Conservation (phyloP, 2,888 invertebrate species). For the Drosophila setosimentum region DNA sequence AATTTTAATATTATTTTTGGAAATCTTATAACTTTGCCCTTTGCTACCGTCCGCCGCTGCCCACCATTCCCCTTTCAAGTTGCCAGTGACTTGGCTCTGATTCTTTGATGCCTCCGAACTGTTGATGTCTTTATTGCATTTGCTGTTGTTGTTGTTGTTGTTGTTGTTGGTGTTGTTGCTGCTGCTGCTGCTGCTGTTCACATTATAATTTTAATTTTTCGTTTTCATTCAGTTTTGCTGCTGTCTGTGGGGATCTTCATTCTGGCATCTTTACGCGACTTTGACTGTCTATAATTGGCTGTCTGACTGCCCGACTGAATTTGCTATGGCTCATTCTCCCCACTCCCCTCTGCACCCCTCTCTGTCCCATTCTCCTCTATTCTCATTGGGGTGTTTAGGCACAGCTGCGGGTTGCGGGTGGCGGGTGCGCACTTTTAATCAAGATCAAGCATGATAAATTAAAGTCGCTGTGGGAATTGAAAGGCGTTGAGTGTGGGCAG, state of each 20-base stretch:
- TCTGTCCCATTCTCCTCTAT: background rate
- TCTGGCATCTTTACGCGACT: conserved; percentile 74
- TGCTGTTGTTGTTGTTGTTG: conserved; percentile 41
- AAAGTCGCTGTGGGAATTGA: conserved; percentile 51
- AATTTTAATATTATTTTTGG: conserved; percentile 82
- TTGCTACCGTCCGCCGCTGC: conserved; percentile 30
- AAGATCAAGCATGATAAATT: conserved; percentile 74
- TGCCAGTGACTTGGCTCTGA: conserved; percentile 10
- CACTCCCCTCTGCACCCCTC: background rate
- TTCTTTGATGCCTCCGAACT: conserved; percentile 74
- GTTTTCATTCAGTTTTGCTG: conserved; percentile 64
- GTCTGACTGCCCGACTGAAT: conserved; percentile 61
- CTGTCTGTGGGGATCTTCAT: conserved; percentile 58
- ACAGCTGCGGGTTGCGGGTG: background rate
- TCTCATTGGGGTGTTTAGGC: conserved; percentile 9
- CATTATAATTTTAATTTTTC: conserved; percentile 73
- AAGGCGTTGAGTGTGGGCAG: conserved; percentile 51
- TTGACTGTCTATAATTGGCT: conserved; percentile 76
- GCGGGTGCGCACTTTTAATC: conserved; percentile 63
- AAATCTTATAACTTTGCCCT: conserved; percentile 72
- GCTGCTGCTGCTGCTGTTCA: conserved; percentile 39
- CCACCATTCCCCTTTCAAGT: conserved; percentile 2
- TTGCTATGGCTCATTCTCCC: conserved; percentile 32
- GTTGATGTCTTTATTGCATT: conserved; percentile 80
- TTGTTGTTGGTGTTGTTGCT: conserved; percentile 27